These are phyloP conservation scores for Luperina testacea DNA, from an alignment of 2,888 invertebrate genomes.

Conservation along the genomic window DNA sequence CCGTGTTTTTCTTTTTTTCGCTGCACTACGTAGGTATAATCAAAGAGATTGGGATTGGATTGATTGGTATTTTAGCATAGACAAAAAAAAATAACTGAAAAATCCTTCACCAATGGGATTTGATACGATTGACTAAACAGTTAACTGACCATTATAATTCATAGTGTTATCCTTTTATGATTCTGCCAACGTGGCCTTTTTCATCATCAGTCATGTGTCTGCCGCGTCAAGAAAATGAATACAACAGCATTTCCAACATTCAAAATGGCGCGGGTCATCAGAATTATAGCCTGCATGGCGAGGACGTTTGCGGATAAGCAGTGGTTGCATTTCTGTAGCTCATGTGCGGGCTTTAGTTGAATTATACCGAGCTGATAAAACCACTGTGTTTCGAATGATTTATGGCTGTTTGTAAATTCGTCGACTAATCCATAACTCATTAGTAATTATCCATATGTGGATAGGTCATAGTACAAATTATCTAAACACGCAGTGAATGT, in stretches of 20 bases:
- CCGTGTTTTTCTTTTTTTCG: too few relatives aligned
- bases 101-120: too few relatives aligned
- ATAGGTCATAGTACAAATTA: neutral
- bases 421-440: neutral
- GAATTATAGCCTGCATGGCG: conserved; percentile 43
- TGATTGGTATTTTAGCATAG: too few relatives aligned
- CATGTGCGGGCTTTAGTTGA: conserved; percentile 31
- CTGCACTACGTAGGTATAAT: too few relatives aligned
- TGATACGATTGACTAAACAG: too few relatives aligned
- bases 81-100: too few relatives aligned
- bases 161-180: too few relatives aligned
- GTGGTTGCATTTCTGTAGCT: conserved; percentile 50
- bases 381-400: neutral
- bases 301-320: conserved; percentile 54
- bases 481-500: neutral
- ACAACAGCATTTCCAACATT: conserved; percentile 26
- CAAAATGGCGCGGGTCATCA: conserved; percentile 48
- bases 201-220: neutral
- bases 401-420: neutral
- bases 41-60: too few relatives aligned
- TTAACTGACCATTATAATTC: too few relatives aligned
- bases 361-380: conserved; percentile 30
- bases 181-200: too few relatives aligned
- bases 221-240: conserved; percentile 15
- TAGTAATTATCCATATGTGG: too few relatives aligned